Evolutionary conservation across 2,113 vertebrate species (phyloP).

Genomic region (Garra rufa): DNA sequence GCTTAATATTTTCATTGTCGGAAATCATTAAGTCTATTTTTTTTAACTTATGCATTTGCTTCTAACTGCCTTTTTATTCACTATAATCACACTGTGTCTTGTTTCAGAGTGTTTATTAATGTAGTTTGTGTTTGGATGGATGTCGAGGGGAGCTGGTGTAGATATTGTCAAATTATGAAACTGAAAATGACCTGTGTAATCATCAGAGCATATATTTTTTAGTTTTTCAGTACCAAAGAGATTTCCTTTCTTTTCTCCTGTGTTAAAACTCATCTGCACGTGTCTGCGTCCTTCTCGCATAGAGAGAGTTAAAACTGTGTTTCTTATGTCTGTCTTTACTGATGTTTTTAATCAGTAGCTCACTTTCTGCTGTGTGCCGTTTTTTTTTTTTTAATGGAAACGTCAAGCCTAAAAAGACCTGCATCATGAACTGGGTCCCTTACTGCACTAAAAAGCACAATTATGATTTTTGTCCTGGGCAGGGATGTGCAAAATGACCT

Average conservation of each 20-base stretch:
- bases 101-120: constrained; percentile 25
- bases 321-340: neutral
- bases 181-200: constrained; percentile 41
- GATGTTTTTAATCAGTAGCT: neutral
- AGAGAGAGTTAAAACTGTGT: constrained; percentile 26
- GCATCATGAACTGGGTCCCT: constrained; percentile 32
- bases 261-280: constrained; percentile 26
- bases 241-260: neutral
- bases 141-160: constrained; percentile 18
- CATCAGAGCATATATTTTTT: constrained; percentile 32
- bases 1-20: constrained; percentile 36
- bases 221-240: constrained; percentile 58
- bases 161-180: constrained; percentile 27
- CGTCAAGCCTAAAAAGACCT: constrained; percentile 18
- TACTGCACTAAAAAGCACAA: constrained; percentile 62
- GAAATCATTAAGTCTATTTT: neutral
- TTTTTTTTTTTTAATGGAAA: constrained; percentile 7
- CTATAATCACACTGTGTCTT: constrained; percentile 38
- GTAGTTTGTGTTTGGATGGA: constrained; percentile 22
- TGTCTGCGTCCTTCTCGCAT: constrained; percentile 12
- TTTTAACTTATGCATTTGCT: constrained; percentile 32
- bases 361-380: neutral
- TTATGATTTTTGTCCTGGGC: constrained; percentile 38
- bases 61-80: constrained; percentile 25
- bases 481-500: constrained; percentile 45